Conservation (phyloP, 1,140 invertebrate species). For the Lethocerus indicus region DNA sequence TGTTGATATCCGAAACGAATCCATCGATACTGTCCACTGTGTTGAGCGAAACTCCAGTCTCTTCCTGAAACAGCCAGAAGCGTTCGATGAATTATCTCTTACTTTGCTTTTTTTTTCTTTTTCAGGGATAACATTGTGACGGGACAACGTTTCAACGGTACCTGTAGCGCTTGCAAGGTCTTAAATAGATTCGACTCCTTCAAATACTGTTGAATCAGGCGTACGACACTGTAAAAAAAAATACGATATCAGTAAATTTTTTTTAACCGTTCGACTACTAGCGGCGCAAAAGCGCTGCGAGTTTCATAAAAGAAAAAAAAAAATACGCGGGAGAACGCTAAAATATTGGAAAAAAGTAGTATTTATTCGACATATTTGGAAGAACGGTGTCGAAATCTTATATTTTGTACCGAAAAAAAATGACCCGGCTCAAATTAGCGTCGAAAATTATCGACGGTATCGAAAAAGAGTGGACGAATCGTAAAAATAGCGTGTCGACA, state of each 20-base stretch:
- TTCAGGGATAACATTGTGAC: neutral
- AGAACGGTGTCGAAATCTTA: constrained; percentile 4
- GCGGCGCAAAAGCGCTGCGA: too few relatives aligned
- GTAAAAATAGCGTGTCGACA: too few relatives aligned
- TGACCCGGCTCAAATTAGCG: too few relatives aligned
- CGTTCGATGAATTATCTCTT: too few relatives aligned
- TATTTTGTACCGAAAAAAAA: too few relatives aligned
- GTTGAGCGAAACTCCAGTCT: constrained; percentile 96
- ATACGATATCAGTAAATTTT: neutral
- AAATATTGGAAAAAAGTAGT: constrained; percentile 26
- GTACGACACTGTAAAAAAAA: constrained; percentile 87
- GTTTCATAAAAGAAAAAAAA: too few relatives aligned
- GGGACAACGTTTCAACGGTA: constrained; percentile 22
- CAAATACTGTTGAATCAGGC: constrained; percentile 95
- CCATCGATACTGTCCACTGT: constrained; percentile 98
- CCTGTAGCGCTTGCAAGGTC: constrained; percentile 81
- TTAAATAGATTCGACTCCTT: constrained; percentile 94
- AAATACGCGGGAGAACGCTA: constrained; percentile 96
- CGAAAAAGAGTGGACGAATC: too few relatives aligned
- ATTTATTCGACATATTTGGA: constrained; percentile 13
- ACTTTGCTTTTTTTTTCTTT: too few relatives aligned
- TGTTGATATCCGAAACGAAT: constrained; percentile 93
- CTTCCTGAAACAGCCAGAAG: constrained; percentile 47
- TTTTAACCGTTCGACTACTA: constrained; percentile 6
- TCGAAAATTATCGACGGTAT: too few relatives aligned